Evolutionary conservation across 2,797 vertebrate species (phyloP).

Genomic region (Argya squamiceps): DNA sequence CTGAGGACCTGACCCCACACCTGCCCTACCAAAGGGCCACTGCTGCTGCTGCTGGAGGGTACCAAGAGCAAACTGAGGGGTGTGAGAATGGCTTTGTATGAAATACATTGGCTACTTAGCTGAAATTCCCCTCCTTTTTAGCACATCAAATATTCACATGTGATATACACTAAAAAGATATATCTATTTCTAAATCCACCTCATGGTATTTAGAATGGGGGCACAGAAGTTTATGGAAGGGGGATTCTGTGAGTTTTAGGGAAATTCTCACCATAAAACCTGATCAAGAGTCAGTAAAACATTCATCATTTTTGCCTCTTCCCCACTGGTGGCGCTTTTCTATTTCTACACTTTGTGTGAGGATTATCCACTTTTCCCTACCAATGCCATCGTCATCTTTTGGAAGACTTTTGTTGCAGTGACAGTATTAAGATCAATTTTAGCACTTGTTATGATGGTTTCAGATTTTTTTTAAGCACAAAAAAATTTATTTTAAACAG

Average conservation of each 20-base stretch:
- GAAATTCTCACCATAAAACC: not conserved
- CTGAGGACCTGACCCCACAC: not conserved
- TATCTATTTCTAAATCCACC: not conserved
- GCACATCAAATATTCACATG: not conserved
- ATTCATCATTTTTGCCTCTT: not conserved
- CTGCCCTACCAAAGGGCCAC: not conserved
- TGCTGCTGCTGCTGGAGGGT: not conserved
- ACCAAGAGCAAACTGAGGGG: not conserved
- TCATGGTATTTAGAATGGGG: not conserved
- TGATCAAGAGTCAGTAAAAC: not conserved
- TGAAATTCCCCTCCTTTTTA: not conserved
- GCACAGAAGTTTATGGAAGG: not conserved
- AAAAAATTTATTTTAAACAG: constrained; percentile 30
- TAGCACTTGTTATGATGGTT: not conserved
- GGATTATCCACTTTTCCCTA: not conserved
- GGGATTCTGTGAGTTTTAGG: not conserved
- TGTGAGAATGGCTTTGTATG: not conserved
- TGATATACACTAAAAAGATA: not conserved
- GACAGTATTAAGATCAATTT: not conserved
- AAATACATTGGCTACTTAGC: not conserved
- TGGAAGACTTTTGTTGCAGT: not conserved
- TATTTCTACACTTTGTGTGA: not conserved
- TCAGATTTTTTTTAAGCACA: not conserved
- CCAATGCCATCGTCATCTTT: not conserved
- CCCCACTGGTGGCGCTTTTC: not conserved